Conservation (phyloP, 2,888 invertebrate genomes). For the Drosophila quinaria region DNA sequence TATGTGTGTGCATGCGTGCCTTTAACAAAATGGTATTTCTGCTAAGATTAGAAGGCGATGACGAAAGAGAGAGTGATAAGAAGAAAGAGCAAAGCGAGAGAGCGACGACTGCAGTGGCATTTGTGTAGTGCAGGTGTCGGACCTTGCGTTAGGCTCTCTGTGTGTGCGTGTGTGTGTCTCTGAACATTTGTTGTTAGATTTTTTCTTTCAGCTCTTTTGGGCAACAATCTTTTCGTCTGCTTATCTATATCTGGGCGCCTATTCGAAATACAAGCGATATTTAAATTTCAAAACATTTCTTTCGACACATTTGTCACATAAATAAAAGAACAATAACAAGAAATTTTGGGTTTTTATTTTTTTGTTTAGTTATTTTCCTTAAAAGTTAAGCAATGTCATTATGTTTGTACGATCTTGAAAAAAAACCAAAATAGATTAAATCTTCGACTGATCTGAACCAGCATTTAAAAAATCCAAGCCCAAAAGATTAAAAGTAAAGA, state of each 20-base stretch:
- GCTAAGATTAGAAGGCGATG: slow-evolving; percentile 19
- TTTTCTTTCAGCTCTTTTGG: slow-evolving; percentile 30
- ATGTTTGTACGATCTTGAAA: no score
- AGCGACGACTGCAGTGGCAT: slow-evolving; percentile 32
- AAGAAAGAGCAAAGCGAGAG: slow-evolving; percentile 15
- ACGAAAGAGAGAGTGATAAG: slow-evolving; percentile 16
- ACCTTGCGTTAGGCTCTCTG: slow-evolving; percentile 15
- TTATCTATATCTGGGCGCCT: slow-evolving; percentile 63
- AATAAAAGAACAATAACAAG: neutral
- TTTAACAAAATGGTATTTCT: slow-evolving; percentile 35
- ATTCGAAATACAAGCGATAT: slow-evolving; percentile 63
- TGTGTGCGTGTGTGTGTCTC: slow-evolving; percentile 20
- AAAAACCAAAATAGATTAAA: no score
- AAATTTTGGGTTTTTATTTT: no score
- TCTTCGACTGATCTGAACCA: no score
- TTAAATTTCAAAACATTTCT: slow-evolving; percentile 59
- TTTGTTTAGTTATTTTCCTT: no score
- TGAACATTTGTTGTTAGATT: slow-evolving; percentile 32
- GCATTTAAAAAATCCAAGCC: no score
- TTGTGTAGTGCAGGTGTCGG: slow-evolving; percentile 46
- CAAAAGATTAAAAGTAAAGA: no score
- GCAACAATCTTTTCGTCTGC: slow-evolving; percentile 18
- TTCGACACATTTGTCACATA: neutral
- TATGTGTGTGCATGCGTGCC: slow-evolving; percentile 16
- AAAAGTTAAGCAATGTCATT: no score